Conservation (phyloP, 2,888 invertebrate species). For the Carabus problematicus region DNA sequence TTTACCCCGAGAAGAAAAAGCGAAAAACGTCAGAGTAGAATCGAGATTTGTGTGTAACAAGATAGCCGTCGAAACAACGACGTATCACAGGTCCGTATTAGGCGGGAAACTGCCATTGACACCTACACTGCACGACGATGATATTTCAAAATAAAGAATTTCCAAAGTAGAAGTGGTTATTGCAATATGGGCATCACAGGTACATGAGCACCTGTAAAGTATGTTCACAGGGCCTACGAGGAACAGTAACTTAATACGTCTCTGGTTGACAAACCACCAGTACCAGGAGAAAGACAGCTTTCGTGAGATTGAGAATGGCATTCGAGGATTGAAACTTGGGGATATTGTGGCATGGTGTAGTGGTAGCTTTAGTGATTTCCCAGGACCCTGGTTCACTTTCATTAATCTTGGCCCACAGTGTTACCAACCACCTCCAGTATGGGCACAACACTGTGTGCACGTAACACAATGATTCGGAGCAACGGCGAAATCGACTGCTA, state of each 20-base stretch:
- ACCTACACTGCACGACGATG: not conserved
- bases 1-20: constrained; percentile 14
- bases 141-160: too few relatives aligned
- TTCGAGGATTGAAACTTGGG: constrained; percentile 42
- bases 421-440: not conserved
- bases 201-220: too few relatives aligned
- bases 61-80: constrained; percentile 33
- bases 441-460: not conserved
- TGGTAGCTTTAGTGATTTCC: constrained; percentile 42
- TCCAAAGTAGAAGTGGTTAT: too few relatives aligned
- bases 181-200: too few relatives aligned
- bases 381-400: constrained; percentile 42
- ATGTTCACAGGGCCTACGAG: not conserved
- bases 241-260: not conserved
- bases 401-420: constrained; percentile 33
- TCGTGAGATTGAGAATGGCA: constrained; percentile 40
- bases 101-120: not conserved
- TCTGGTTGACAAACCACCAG: constrained; percentile 12
- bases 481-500: too few relatives aligned
- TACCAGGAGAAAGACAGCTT: constrained; percentile 32
- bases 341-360: constrained; percentile 40
- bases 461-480: too few relatives aligned
- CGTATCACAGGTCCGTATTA: not conserved
- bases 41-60: constrained; percentile 40
- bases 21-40: constrained; percentile 22